Percentiles rank a stretch among this genome's conserved stretches.
These are phyloP conservation scores for Tapera naevia DNA, from an alignment of 2,797 vertebrate genomes.

Conservation along the genomic window DNA sequence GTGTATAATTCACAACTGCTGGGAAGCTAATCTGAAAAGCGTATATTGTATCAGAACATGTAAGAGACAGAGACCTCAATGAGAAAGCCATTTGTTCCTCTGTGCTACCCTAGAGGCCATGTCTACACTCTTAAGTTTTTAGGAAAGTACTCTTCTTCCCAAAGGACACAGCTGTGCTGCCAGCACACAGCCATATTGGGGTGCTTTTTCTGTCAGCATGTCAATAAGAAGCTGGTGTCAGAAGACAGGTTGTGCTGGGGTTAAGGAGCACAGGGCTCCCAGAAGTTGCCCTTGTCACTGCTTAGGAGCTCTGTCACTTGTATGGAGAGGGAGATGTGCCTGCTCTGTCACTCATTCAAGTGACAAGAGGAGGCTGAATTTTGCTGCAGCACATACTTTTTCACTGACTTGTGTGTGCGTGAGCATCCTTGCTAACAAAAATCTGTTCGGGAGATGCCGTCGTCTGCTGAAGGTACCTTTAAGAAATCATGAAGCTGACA, in stretches of 20 bases:
- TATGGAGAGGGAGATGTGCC: rapidly evolving
- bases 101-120: background rate
- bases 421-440: background rate
- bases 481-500: background rate
- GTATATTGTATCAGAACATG: rapidly evolving
- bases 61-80: background rate
- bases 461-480: background rate
- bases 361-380: background rate
- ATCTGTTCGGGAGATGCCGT: background rate
- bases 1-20: background rate
- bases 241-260: rapidly evolving
- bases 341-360: background rate
- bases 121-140: background rate
- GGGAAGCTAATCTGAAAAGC: background rate
- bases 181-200: background rate
- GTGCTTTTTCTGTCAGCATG: background rate
- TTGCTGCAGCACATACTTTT: background rate
- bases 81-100: background rate
- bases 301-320: background rate
- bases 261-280: background rate
- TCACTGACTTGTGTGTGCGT: background rate
- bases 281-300: background rate
- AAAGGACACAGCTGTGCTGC: background rate
- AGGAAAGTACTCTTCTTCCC: background rate
- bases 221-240: background rate